Conservation (phyloP, 2,888 invertebrate species). For the Carpatolechia fugitivella region DNA sequence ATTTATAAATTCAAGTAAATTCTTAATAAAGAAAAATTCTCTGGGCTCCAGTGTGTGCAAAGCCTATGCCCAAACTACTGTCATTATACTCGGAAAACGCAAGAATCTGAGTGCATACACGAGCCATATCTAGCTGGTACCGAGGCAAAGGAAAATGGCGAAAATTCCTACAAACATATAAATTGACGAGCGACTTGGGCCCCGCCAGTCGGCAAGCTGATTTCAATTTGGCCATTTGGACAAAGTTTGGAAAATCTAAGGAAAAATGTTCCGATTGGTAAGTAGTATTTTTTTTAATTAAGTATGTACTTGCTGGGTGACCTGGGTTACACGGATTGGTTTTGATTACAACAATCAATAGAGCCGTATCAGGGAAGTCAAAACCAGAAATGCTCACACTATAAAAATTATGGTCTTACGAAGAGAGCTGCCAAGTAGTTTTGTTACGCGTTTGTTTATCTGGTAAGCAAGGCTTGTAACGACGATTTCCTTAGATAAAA, state of each 20-base stretch:
- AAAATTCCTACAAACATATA: slow-evolving; percentile 38
- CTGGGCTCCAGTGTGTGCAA: not conserved
- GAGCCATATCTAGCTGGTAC: slow-evolving; percentile 23
- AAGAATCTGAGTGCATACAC: slow-evolving; percentile 30
- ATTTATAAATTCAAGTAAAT: too few species aligned
- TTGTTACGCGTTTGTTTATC: too few species aligned
- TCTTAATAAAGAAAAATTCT: not conserved
- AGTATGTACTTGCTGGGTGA: too few species aligned
- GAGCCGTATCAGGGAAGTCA: too few species aligned
- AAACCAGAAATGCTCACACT: too few species aligned
- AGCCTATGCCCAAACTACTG: not conserved
- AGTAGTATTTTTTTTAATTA: slow-evolving; percentile 31
- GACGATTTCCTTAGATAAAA: too few species aligned
- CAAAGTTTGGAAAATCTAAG: slow-evolving; percentile 26
- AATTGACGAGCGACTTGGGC: slow-evolving; percentile 25
- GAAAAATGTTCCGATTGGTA: slow-evolving; percentile 49
- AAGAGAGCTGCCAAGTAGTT: too few species aligned
- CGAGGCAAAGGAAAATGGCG: slow-evolving; percentile 27
- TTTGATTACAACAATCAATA: too few species aligned
- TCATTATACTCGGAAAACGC: slow-evolving; percentile 1
- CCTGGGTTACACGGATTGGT: too few species aligned
- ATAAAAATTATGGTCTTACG: too few species aligned
- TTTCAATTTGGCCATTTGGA: slow-evolving; percentile 27
- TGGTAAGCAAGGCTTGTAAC: too few species aligned
- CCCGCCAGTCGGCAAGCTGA: slow-evolving; percentile 8